Conservation (phyloP, 1,140 invertebrate genomes). For the Heliconius nattereri region DNA sequence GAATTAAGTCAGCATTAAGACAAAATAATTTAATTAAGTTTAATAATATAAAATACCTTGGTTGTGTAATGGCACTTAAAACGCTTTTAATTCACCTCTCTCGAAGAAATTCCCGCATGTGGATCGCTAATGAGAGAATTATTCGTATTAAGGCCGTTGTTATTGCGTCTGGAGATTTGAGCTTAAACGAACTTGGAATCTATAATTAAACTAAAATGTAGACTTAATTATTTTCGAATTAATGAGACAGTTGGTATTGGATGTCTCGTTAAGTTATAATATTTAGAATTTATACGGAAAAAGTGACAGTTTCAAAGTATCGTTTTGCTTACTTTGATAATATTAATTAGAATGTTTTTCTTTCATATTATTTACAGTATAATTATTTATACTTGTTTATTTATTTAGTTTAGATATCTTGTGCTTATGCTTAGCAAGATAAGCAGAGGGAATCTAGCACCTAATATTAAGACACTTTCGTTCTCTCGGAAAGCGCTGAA, state of each 20-base stretch:
- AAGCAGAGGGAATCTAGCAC: too few species aligned
- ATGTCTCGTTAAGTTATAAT: background rate
- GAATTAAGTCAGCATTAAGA: conserved; percentile 41
- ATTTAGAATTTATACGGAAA: background rate
- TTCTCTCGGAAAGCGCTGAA: too few species aligned
- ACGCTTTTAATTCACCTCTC: conserved; percentile 61
- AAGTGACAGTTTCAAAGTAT: background rate
- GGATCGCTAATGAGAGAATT: conserved; percentile 66
- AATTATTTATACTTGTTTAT: background rate
- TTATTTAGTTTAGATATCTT: too few species aligned
- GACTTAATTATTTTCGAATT: background rate
- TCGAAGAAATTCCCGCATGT: conserved; percentile 68
- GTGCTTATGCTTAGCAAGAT: too few species aligned
- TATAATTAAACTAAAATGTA: conserved; percentile 3
- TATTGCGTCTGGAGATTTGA: conserved; percentile 46
- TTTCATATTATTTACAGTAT: background rate
- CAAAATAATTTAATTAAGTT: conserved; percentile 75
- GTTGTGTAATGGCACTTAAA: conserved; percentile 60
- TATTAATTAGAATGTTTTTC: background rate
- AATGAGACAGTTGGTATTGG: background rate
- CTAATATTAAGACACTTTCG: too few species aligned
- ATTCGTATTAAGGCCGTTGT: conserved; percentile 56
- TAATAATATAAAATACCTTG: conserved; percentile 61
- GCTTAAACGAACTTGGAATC: conserved; percentile 18
- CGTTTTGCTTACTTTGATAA: background rate